Evolutionary conservation across 2,888 invertebrate species (phyloP).

Genomic region (Ligdia adustata): DNA sequence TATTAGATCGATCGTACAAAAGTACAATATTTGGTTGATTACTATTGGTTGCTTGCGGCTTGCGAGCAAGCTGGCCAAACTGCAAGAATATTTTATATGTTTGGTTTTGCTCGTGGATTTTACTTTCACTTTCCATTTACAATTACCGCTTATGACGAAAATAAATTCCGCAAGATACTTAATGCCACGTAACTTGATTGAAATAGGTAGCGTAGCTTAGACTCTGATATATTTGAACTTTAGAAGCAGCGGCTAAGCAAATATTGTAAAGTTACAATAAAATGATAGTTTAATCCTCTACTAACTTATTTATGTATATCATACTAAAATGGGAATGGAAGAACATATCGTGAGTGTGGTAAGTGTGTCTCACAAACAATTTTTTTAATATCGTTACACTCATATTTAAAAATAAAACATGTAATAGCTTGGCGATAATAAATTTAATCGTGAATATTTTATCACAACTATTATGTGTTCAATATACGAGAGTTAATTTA

Average conservation of each 20-base stretch:
- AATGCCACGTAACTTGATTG: conserved; percentile 15
- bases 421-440: no score
- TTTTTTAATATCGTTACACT: no score
- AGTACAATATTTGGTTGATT: no score
- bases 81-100: no score
- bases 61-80: no score
- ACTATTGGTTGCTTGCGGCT: no score
- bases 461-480: no score
- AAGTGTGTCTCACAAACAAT: conserved; percentile 40
- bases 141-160: conserved; percentile 12
- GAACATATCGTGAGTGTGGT: conserved; percentile 54
- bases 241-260: not conserved
- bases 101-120: no score
- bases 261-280: not conserved
- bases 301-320: not conserved
- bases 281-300: conserved; percentile 9
- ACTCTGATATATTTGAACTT: not conserved
- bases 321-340: conserved; percentile 64
- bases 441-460: no score
- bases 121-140: conserved; percentile 26
- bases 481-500: no score
- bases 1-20: no score
- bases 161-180: conserved; percentile 21
- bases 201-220: not conserved
- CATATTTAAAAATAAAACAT: no score